These are phyloP conservation scores for Cheilinus undulatus DNA, from an alignment of 2,113 vertebrate species.

Conservation along the genomic window DNA sequence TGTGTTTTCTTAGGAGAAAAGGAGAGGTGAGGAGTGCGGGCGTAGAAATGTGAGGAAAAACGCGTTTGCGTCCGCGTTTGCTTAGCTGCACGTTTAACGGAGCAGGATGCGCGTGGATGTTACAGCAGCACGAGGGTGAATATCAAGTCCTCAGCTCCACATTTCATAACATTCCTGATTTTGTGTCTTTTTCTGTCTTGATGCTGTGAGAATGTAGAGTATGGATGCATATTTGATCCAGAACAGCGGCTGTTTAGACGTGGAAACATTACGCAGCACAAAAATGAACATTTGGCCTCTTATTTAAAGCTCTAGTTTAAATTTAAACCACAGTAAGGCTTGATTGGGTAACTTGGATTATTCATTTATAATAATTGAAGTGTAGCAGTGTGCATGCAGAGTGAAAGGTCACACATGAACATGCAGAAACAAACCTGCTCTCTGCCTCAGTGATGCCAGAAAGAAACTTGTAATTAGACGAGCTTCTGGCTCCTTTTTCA, in stretches of 20 bases:
- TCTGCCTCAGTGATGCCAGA: not conserved
- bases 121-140: slow-evolving; percentile 23
- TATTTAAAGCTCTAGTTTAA: not conserved
- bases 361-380: not conserved
- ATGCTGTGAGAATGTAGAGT: not conserved
- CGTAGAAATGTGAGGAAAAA: not conserved
- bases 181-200: not conserved
- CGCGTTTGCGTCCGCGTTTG: slow-evolving; percentile 25
- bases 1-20: not conserved
- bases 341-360: no score
- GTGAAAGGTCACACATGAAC: slow-evolving; percentile 44
- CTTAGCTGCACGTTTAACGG: slow-evolving; percentile 34
- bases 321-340: not conserved
- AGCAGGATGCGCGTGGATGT: slow-evolving; percentile 45
- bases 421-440: slow-evolving; percentile 3
- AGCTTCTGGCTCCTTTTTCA: not conserved
- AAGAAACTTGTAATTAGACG: slow-evolving; percentile 31
- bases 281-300: not conserved
- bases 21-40: not conserved
- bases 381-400: not conserved
- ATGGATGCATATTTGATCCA: not conserved
- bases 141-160: slow-evolving; percentile 14
- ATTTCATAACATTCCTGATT: not conserved
- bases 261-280: slow-evolving; percentile 24
- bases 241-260: slow-evolving; percentile 2